phyloP scores from a whole-genome alignment of 1,140 invertebrate species.

The Cherax quadricarinatus region DNA sequence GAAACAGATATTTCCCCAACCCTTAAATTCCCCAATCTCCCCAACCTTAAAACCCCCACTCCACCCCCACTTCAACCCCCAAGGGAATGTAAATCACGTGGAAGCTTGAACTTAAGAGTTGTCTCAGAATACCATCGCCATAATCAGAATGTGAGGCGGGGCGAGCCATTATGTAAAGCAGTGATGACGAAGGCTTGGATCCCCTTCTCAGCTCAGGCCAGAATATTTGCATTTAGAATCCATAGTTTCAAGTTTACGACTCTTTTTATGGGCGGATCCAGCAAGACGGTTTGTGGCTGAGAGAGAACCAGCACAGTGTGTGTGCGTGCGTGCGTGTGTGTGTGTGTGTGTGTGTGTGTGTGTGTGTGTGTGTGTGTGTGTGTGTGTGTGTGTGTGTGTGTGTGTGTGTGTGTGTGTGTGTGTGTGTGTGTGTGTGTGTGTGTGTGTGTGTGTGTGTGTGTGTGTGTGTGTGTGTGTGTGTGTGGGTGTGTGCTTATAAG shows the following conservation, averaged over 20 bases:
- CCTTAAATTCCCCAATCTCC: neutral
- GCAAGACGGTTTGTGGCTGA: slow-evolving; percentile 65
- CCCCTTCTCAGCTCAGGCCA: slow-evolving; percentile 61
- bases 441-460: neutral
- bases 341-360: neutral
- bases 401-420: neutral
- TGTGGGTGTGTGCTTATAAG: too few relatives aligned
- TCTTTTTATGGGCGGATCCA: slow-evolving; percentile 59
- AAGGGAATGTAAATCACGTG: slow-evolving; percentile 52
- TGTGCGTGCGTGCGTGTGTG: neutral
- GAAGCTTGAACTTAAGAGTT: slow-evolving; percentile 40
- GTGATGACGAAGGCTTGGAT: slow-evolving; percentile 64
- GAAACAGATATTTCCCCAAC: too few relatives aligned
- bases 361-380: neutral
- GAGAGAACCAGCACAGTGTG: neutral
- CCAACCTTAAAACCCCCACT: neutral
- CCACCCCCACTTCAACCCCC: neutral
- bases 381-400: neutral
- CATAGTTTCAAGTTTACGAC: slow-evolving; percentile 71
- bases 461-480: too few relatives aligned
- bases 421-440: neutral
- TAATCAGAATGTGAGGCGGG: slow-evolving; percentile 66
- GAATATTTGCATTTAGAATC: slow-evolving; percentile 70
- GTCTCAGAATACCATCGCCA: slow-evolving; percentile 57
- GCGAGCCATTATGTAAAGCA: slow-evolving; percentile 64